phyloP scores from a whole-genome alignment of 2,113 vertebrate genomes.

The Salvelinus namaycush region DNA sequence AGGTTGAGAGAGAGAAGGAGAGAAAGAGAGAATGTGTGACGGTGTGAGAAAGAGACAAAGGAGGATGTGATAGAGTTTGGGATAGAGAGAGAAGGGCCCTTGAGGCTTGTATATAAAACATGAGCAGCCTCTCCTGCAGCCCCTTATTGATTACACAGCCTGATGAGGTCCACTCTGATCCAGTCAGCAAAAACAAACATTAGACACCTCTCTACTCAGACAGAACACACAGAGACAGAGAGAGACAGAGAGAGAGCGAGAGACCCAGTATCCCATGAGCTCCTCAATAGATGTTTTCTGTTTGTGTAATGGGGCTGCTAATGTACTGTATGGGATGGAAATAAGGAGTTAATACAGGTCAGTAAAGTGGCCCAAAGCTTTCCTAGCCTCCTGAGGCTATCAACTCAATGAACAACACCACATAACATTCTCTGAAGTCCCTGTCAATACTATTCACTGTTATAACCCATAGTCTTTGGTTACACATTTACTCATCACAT shows the following conservation, averaged over 20 bases:
- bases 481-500: no score
- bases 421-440: no score
- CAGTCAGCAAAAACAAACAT: conserved; percentile 46
- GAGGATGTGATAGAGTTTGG: background rate
- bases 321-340: background rate
- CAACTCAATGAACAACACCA: no score
- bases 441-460: no score
- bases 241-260: background rate
- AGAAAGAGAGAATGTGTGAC: no score
- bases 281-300: conserved; percentile 20
- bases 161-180: conserved; percentile 53
- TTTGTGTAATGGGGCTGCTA: conserved; percentile 42
- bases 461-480: no score
- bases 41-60: background rate
- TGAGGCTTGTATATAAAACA: conserved; percentile 13
- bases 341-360: no score
- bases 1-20: no score
- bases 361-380: no score
- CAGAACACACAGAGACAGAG: conserved; percentile 9
- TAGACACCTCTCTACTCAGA: conserved; percentile 26
- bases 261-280: conserved; percentile 21
- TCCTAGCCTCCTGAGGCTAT: no score
- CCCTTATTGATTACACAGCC: conserved; percentile 46
- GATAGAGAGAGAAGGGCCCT: conserved; percentile 21
- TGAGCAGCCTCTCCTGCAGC: conserved; percentile 4